Evolutionary conservation across 2,797 vertebrate genomes (phyloP).

Genomic region (Smutsia gigantea): DNA sequence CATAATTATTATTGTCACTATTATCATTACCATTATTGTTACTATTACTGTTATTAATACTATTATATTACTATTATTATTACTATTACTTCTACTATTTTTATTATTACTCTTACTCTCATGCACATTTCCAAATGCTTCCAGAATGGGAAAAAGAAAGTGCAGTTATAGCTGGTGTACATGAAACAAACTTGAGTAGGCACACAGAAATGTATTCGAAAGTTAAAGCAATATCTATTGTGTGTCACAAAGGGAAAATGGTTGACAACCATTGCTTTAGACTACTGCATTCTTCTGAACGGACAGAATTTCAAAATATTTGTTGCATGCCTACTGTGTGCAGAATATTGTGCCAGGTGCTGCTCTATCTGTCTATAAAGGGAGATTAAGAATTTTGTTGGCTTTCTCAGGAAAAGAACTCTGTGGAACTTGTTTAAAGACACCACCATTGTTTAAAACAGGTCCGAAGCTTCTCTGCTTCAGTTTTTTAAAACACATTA

Average conservation of each 20-base stretch:
- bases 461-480: not conserved
- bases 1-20: not conserved
- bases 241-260: not conserved
- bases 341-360: not conserved
- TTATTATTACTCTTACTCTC: not conserved
- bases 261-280: not conserved
- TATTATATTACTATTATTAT: not conserved
- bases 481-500: not conserved
- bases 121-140: not conserved
- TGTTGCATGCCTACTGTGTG: not conserved
- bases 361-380: not conserved
- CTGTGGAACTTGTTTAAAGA: not conserved
- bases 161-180: not conserved
- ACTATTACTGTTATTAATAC: not conserved
- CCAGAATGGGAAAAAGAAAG: not conserved
- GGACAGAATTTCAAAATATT: not conserved
- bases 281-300: not conserved
- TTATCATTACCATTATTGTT: not conserved
- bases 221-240: not conserved
- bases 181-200: not conserved
- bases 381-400: not conserved
- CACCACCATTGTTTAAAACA: not conserved
- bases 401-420: not conserved
- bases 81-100: not conserved
- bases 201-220: not conserved